Percentiles rank a stretch among this genome's conserved stretches.
Conservation (phyloP, 64 coral and sea anemone species). For the Stylophora pistillata region DNA sequence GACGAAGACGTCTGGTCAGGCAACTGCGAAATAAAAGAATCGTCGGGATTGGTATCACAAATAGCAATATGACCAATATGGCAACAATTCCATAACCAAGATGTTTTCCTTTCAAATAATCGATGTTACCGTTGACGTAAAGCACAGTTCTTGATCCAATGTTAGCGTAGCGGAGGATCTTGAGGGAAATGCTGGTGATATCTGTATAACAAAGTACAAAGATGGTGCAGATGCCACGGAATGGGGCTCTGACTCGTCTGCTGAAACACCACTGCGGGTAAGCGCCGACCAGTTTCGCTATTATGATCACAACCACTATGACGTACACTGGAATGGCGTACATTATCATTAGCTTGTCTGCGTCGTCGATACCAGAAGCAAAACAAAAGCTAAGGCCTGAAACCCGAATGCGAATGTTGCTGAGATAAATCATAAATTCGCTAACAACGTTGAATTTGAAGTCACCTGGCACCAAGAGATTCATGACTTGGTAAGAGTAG, state of each 20-base stretch:
- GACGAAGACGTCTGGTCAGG: slow-evolving; percentile 20
- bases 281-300: slow-evolving; percentile 13
- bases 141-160: slow-evolving; percentile 48
- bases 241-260: slow-evolving; percentile 46
- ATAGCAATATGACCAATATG: neutral
- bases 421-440: slow-evolving; percentile 44
- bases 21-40: slow-evolving; percentile 35
- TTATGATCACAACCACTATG: neutral
- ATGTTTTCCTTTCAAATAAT: slow-evolving; percentile 60
- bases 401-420: slow-evolving; percentile 33
- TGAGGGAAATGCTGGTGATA: slow-evolving; percentile 75
- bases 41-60: slow-evolving; percentile 54
- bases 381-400: slow-evolving; percentile 17
- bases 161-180: slow-evolving; percentile 29
- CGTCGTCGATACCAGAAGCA: slow-evolving; percentile 54
- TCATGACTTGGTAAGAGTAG: slow-evolving; percentile 80
- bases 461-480: slow-evolving; percentile 39
- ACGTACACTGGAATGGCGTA: slow-evolving; percentile 42
- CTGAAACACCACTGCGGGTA: slow-evolving; percentile 68
- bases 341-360: slow-evolving; percentile 60
- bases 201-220: slow-evolving; percentile 82
- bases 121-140: slow-evolving; percentile 39
- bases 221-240: slow-evolving; percentile 72
- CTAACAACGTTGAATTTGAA: slow-evolving; percentile 51
- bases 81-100: slow-evolving; percentile 57